Evolutionary conservation across 2,888 invertebrate genomes (phyloP), one percentile per base, ranked within the genome.

Genomic region (Catocala nupta): DNA sequence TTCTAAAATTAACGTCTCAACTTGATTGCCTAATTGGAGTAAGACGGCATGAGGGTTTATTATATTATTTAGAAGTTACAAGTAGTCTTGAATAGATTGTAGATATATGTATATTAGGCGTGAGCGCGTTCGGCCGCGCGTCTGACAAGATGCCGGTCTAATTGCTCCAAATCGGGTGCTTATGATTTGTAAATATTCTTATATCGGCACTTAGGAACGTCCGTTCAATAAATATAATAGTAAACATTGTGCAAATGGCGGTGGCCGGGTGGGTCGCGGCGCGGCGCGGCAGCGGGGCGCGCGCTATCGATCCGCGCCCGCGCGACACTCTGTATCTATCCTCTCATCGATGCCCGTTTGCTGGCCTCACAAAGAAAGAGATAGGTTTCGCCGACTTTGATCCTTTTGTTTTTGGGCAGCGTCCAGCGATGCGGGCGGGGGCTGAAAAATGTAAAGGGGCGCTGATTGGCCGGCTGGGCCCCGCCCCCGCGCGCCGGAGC

Each of bases 381-480:
- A 94, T 94, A 93, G 94, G 93, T 93, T 93, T 93, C 93, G 92
- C 90, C 90, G 93, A 92, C 92, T 93, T 93, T 93, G 94, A 93
- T 93, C 93, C 94, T 93, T 93, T 94, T 94, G 94, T 94, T 94
- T 94, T 93, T 93, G 94, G 94, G 94, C 93, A 94, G 93, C 92
- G 94, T 93, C 94, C 93, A 92, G 93, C 90, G 90, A 86, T 86
- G 88, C 92, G 92, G 93, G 93, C 91, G 93, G 93, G 92, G 92
- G 93, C 90, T 89, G 91, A 93, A 93, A 93, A 94, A 93, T 92
- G 90, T 88, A 88, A 88, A 90, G 92, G 92, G 92, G 90, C 90
- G 90, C 92, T 93, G 93, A 93, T 92, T 93, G 93, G 93, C 92
- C 89, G 85, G 81, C 81, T 73, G 79, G 78, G 90, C 82, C 83